Base-by-base conservation (phyloP, 1,140 invertebrate genomes). In the Sarcophaga peregrina region DNA sequence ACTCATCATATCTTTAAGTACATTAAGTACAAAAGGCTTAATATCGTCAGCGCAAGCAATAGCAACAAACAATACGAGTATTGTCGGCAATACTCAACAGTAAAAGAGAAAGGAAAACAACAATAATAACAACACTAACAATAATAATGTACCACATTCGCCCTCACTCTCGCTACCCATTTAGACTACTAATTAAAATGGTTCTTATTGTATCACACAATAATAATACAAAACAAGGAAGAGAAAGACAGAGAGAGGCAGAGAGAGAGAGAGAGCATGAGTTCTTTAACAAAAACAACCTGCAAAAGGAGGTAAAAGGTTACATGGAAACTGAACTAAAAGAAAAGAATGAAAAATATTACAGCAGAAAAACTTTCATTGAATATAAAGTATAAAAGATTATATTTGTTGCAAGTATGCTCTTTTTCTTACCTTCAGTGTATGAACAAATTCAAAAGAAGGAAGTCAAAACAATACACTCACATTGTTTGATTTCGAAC, bases 141-240 rank as follows among this genome's bases (percentile, higher is more conserved):
- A 76, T 76, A 76, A 76, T 76, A 76, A 76, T 76, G 74, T 76
- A 46, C 74, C 74, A 76, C 74, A 76, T 76, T 46, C 74, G 74
- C 74, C 74, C 47, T 76, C 45, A 2, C 25, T 37, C 25, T 37
- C 25, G 4, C 25, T 48, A 76, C 74, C 48, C 74, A 76, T 76
- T 76, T 17, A 76, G 74, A 76, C 74, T 76, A 76, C 74, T 48
- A 76, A 76, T 76, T 76, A 76, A 76, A 48, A 76, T 17, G 47
- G 74, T 76, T 17, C 45, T 48, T 76, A 47, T 76, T 76, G 74
- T 76, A 20, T 76, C 15, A 74, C 46, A 15, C 74, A 48, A 3
- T 5, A 48, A 48, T 13, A n/a, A 5, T 37, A 47, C 6, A 46
- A 47, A 76, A n/a, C 8, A 76, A 47, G 37, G 73, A 8, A 15